Percentiles rank a stretch among this genome's conserved stretches.
Evolutionary conservation across 2,113 vertebrate genomes (phyloP).

Genomic region (Mobula birostris): DNA sequence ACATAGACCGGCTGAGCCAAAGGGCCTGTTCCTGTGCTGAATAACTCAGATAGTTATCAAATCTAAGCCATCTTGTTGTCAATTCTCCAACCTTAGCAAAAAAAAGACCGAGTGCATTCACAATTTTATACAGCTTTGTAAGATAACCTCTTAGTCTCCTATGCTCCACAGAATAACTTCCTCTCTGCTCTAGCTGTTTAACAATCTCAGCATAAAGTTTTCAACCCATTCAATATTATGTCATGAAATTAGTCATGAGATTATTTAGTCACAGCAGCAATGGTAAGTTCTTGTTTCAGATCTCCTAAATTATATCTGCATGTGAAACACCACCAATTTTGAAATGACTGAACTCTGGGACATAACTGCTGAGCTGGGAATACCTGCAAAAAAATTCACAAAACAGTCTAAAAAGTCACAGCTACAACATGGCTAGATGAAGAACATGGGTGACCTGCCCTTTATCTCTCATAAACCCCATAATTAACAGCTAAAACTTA

Average conservation of each 20-base stretch:
- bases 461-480: not conserved
- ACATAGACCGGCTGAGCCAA: no score
- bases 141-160: no score
- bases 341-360: not conserved
- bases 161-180: not conserved
- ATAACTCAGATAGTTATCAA: no score
- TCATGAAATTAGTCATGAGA: not conserved
- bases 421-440: not conserved
- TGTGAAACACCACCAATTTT: not conserved
- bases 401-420: not conserved
- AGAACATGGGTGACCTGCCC: not conserved
- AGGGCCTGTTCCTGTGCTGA: no score
- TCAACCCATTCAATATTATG: not conserved
- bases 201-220: not conserved
- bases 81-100: no score
- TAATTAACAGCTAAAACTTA: not conserved
- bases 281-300: not conserved
- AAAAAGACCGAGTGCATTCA: no score
- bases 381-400: not conserved
- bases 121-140: no score
- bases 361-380: not conserved
- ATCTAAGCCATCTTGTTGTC: no score
- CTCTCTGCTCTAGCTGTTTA: not conserved
- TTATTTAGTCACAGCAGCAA: not conserved
- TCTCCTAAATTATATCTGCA: not conserved